Percentiles rank a stretch among this genome's conserved stretches.
These are phyloP conservation scores for Neotoxoptera formosana DNA, from an alignment of 1,140 invertebrate species.

Conservation along the genomic window DNA sequence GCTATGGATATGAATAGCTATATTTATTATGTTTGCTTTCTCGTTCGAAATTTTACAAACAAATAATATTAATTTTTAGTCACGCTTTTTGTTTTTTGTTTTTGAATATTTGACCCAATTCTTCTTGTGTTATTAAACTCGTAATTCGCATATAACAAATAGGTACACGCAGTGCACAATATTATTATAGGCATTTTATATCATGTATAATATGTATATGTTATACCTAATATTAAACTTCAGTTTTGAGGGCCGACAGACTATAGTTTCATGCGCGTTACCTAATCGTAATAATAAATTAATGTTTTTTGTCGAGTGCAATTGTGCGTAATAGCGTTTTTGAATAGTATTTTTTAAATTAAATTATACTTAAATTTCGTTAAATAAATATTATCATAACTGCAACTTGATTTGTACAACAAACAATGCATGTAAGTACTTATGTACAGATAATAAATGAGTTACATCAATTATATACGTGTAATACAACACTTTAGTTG, in stretches of 20 bases:
- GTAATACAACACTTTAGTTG: not conserved
- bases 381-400: not conserved
- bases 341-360: not conserved
- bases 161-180: not conserved
- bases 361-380: not conserved
- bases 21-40: slow-evolving; percentile 20
- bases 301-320: not conserved
- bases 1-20: not conserved
- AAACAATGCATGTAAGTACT: not conserved
- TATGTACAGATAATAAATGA: not conserved
- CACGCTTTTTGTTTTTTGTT: slow-evolving; percentile 24
- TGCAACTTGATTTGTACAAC: not conserved
- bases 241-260: not conserved
- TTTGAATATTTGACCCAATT: slow-evolving; percentile 3
- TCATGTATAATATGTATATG: too few relatives aligned
- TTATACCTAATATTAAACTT: not conserved
- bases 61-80: not conserved
- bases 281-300: not conserved
- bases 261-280: too few relatives aligned
- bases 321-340: not conserved
- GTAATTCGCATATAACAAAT: not conserved
- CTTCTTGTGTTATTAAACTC: not conserved
- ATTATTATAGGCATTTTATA: not conserved
- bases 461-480: not conserved
- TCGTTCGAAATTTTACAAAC: not conserved